Conservation (phyloP, 1,140 invertebrate species). For the Achatina immaculata region DNA sequence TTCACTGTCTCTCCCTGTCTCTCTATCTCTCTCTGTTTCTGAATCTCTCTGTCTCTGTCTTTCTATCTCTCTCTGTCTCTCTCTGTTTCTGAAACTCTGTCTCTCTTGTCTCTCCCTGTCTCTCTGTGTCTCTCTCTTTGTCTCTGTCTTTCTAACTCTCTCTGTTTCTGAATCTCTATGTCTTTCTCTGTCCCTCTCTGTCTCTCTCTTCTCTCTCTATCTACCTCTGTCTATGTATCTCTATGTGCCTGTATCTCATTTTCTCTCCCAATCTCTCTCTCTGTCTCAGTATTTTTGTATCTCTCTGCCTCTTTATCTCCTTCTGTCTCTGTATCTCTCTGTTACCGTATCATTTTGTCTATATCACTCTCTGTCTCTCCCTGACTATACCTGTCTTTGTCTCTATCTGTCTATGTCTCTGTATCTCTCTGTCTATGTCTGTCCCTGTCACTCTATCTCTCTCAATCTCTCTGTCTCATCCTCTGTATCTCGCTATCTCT, state of each 20-base stretch:
- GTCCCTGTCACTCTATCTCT: background rate
- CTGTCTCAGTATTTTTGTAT: background rate
- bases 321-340: constrained; percentile 11
- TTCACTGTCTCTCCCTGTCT: too few relatives aligned
- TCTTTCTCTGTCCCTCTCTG: background rate
- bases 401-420: background rate
- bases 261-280: background rate
- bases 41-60: too few relatives aligned
- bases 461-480: background rate
- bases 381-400: background rate
- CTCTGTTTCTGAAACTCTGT: too few relatives aligned
- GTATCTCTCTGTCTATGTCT: background rate
- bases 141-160: too few relatives aligned
- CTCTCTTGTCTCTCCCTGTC: too few relatives aligned
- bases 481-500: constrained; percentile 6
- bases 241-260: background rate
- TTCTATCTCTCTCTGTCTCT: too few relatives aligned
- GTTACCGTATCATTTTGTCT: background rate
- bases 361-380: background rate
- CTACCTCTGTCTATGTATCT: background rate
- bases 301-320: constrained; percentile 11
- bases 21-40: too few relatives aligned
- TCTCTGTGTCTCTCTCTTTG: too few relatives aligned
- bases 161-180: background rate
- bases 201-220: constrained; percentile 10